A percentile compares a stretch with the other conserved stretches of the same genome.
Conservation (phyloP, 2,113 vertebrate species). For the Mastomys coucha region DNA sequence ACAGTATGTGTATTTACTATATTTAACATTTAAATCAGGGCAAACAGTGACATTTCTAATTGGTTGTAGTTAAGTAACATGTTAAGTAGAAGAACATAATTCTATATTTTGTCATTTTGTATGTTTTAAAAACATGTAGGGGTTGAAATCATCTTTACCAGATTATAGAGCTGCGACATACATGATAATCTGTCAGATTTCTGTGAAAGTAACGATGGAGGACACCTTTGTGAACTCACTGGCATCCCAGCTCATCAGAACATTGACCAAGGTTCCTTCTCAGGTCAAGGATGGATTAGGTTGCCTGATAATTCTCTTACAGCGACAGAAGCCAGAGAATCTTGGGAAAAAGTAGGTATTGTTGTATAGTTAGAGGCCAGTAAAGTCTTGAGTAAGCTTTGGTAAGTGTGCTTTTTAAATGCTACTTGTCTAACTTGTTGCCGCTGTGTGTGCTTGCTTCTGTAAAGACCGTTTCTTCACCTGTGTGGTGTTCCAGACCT, state of each 20-base stretch:
- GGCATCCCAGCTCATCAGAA: slow-evolving; percentile 90
- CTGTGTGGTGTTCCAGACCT: slow-evolving; percentile 89
- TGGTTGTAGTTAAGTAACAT: slow-evolving; percentile 27
- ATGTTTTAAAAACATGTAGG: slow-evolving; percentile 86
- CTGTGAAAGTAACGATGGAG: slow-evolving; percentile 94
- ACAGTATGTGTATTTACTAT: neutral
- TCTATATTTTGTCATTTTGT: neutral
- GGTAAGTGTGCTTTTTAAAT: neutral
- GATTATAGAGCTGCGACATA: slow-evolving; percentile 96
- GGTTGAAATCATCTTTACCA: slow-evolving; percentile 92
- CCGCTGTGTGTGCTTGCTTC: neutral
- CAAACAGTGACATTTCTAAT: neutral
- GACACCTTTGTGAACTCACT: slow-evolving; percentile 90
- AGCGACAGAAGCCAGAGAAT: slow-evolving; percentile 92
- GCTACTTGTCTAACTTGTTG: neutral
- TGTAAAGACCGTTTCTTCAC: slow-evolving; percentile 88
- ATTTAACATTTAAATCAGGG: neutral
- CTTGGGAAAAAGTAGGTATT: slow-evolving; percentile 91
- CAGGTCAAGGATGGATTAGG: slow-evolving; percentile 91
- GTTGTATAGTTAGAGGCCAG: neutral
- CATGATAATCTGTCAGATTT: slow-evolving; percentile 96
- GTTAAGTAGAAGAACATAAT: slow-evolving; percentile 52
- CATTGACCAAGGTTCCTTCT: slow-evolving; percentile 87
- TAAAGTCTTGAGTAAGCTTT: neutral
- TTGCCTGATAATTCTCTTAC: slow-evolving; percentile 93